phyloP scores from a whole-genome alignment of 2,888 invertebrate species.

The Xiphydria camelus region DNA sequence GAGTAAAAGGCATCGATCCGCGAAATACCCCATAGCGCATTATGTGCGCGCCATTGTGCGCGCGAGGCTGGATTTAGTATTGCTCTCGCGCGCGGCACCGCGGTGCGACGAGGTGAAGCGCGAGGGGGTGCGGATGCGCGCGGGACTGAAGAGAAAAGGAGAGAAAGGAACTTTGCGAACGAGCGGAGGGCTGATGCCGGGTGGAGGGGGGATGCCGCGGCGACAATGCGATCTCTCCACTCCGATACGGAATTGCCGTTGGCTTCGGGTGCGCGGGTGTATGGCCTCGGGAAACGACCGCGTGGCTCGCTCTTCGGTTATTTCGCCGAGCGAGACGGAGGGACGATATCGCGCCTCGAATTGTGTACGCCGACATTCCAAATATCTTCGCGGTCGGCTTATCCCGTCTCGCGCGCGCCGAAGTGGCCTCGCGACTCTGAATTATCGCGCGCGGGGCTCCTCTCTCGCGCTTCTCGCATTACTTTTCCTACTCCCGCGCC shows the following conservation, averaged over 20 bases:
- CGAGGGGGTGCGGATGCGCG: too few relatives aligned
- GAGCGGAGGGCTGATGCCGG: constrained; percentile 8
- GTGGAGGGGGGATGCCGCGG: constrained; percentile 24
- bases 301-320: constrained; percentile 39
- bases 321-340: constrained; percentile 26
- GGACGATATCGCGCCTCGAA: constrained; percentile 34
- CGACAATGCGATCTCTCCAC: constrained; percentile 39
- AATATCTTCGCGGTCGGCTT: constrained; percentile 31
- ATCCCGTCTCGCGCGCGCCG: background rate
- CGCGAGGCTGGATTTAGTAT: constrained; percentile 41
- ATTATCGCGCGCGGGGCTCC: constrained; percentile 25
- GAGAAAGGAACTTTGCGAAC: constrained; percentile 16
- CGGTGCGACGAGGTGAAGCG: too few relatives aligned
- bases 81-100: too few relatives aligned
- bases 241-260: constrained; percentile 40
- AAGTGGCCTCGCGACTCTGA: constrained; percentile 33
- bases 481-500: constrained; percentile 28
- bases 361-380: constrained; percentile 36
- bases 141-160: constrained; percentile 23
- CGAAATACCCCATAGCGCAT: constrained; percentile 42
- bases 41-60: constrained; percentile 38
- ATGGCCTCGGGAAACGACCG: constrained; percentile 36
- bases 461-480: constrained; percentile 43
- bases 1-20: constrained; percentile 46
- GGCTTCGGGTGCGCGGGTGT: constrained; percentile 3